Evolutionary conservation across 2,888 invertebrate genomes (phyloP), one percentile per base, ranked within the genome.

Genomic region (Platycheirus rosarum): DNA sequence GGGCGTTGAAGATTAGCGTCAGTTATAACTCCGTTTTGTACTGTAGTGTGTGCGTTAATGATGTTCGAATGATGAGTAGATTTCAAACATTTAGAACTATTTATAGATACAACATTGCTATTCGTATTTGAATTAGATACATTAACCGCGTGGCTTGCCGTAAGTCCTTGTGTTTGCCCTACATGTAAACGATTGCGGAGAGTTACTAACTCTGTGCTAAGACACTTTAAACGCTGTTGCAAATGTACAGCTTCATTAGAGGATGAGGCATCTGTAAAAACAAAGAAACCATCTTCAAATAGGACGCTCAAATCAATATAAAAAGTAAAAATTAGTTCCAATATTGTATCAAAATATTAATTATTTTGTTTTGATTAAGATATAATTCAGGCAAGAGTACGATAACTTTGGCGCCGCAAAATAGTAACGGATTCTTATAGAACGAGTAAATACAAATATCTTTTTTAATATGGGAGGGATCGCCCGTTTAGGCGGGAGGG

Each of bases 161-260:
- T 87, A 86, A 85, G 32, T 85, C 87, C 87, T 84, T 89, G 90
- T 84, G 89, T 89, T 88, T 92, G 93, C 86, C 92, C 95, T 87
- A 96, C 96, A 92, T 97, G 96, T 89, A 97, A 93, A 86, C 96
- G 94, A 92, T 97, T 97, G 87, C 97, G 93, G 89, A 97, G 93
- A 86, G 97, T 97, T 89, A 97, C 96, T 92, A 97, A 92, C 92
- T 97, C 97, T 86, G 97, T 95, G 92, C 96, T 96, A 86, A 97
- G 93, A 91, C 95, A 97, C 89, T 96, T 95, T 89, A 97, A 93
- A 86, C 97, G 94, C 91, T 97, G 97, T 92, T 97, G 97, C 89
- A 97, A 92, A 91, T 97, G 97, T 87, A 97, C 97, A 86, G 97
- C 97, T 93, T 97, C 97, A 93, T 97, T 97, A 87, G 97, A 97